Conservation (phyloP, 2,113 vertebrate species). For the Willisornis vidua region DNA sequence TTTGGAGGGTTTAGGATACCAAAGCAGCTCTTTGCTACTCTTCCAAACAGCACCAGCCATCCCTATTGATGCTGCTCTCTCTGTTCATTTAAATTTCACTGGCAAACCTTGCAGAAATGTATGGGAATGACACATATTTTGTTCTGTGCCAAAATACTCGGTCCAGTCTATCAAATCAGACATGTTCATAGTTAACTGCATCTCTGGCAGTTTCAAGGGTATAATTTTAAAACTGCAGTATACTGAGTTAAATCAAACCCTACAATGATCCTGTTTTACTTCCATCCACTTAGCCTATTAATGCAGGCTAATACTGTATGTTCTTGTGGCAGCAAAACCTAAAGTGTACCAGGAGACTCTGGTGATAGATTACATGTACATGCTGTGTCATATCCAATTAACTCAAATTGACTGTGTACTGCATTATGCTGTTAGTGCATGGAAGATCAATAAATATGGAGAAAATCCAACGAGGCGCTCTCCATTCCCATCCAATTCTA, state of each 20-base stretch:
- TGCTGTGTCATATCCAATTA: constrained; percentile 97
- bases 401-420: constrained; percentile 92
- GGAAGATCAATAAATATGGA: constrained; percentile 97
- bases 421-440: constrained; percentile 89
- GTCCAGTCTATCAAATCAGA: not conserved
- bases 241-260: constrained; percentile 16
- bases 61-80: rapidly evolving
- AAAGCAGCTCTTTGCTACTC: not conserved
- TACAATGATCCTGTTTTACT: constrained; percentile 26
- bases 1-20: not conserved
- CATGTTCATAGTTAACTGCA: not conserved
- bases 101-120: not conserved
- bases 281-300: constrained; percentile 61
- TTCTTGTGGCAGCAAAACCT: constrained; percentile 86
- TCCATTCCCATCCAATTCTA: constrained; percentile 76
- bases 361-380: constrained; percentile 93
- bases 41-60: not conserved
- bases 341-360: constrained; percentile 83
- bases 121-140: not conserved
- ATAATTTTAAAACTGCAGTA: not conserved
- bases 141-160: not conserved
- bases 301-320: constrained; percentile 62
- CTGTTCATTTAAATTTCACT: not conserved
- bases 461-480: constrained; percentile 80
- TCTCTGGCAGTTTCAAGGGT: not conserved